A percentile compares a stretch with the other conserved stretches of the same genome.
Evolutionary conservation across 2,113 vertebrate species (phyloP).

Genomic region (Cephalopterus ornatus): DNA sequence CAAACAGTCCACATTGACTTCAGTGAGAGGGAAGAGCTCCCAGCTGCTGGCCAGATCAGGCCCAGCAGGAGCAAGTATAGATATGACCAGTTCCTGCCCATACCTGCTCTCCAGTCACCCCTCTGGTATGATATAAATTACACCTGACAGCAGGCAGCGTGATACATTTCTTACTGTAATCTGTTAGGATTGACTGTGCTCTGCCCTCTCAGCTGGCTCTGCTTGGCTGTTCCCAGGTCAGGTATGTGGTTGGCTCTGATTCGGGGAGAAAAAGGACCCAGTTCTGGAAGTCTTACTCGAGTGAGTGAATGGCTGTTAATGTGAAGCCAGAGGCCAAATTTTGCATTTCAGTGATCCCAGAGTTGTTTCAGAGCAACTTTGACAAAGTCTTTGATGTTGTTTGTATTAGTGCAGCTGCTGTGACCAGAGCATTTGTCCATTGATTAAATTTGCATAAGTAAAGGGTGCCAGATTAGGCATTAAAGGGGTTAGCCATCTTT

Average conservation of each 20-base stretch:
- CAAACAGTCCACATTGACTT: background rate
- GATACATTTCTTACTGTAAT: background rate
- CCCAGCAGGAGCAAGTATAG: background rate
- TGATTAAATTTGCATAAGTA: conserved; percentile 47
- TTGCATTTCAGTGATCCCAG: background rate
- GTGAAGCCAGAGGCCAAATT: background rate
- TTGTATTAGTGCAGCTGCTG: background rate
- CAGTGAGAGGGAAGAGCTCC: background rate
- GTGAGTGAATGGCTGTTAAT: background rate
- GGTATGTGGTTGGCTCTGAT: background rate
- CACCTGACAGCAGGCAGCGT: conserved; percentile 10
- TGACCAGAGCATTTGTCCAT: background rate
- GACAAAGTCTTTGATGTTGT: conserved; percentile 23
- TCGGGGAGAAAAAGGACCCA: background rate
- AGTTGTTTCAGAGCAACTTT: background rate
- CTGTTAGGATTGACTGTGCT: background rate
- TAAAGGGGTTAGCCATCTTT: background rate
- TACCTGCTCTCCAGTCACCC: conserved; percentile 21
- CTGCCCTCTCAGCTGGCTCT: background rate
- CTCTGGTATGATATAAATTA: background rate
- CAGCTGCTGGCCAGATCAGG: background rate
- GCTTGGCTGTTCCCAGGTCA: background rate
- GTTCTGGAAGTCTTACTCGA: background rate
- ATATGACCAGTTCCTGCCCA: conserved; percentile 19
- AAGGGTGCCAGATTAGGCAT: background rate